These are phyloP conservation scores for Eupithecia abbreviata DNA, from an alignment of 2,888 invertebrate species.

Conservation along the genomic window DNA sequence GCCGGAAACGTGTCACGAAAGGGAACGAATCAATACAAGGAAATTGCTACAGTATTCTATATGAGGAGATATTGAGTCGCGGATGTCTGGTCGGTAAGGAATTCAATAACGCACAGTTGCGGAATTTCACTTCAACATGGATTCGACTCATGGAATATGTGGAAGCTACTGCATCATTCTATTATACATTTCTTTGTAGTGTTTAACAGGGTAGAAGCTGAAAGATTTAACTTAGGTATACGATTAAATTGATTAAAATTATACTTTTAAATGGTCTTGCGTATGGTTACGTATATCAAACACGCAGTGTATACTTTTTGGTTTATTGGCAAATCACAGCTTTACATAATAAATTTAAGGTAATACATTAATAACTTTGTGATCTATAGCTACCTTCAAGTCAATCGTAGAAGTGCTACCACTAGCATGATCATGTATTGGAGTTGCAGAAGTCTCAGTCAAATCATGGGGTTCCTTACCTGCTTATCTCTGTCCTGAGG, in stretches of 20 bases:
- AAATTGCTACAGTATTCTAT: slow-evolving; percentile 13
- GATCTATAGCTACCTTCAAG: too few species aligned
- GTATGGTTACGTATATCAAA: too few species aligned
- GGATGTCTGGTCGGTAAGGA: neutral
- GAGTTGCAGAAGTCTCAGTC: too few species aligned
- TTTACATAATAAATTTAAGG: too few species aligned
- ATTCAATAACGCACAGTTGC: neutral
- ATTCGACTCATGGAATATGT: neutral
- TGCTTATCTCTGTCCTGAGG: slow-evolving; percentile 95
- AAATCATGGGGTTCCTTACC: slow-evolving; percentile 55
- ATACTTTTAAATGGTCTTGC: too few species aligned
- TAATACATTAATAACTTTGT: too few species aligned
- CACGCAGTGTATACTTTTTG: too few species aligned
- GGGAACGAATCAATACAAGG: slow-evolving; percentile 23
- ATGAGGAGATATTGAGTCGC: slow-evolving; percentile 1
- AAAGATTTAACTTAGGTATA: neutral
- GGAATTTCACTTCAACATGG: neutral
- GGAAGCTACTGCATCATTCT: neutral
- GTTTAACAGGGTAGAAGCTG: neutral
- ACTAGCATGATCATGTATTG: neutral
- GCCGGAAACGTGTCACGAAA: slow-evolving; percentile 13
- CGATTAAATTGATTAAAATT: too few species aligned
- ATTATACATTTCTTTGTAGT: neutral
- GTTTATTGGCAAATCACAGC: too few species aligned
- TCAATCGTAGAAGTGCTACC: neutral